phyloP scores from a whole-genome alignment of 2,113 vertebrate species.

The Boulengeromyrus knoepffleri region DNA sequence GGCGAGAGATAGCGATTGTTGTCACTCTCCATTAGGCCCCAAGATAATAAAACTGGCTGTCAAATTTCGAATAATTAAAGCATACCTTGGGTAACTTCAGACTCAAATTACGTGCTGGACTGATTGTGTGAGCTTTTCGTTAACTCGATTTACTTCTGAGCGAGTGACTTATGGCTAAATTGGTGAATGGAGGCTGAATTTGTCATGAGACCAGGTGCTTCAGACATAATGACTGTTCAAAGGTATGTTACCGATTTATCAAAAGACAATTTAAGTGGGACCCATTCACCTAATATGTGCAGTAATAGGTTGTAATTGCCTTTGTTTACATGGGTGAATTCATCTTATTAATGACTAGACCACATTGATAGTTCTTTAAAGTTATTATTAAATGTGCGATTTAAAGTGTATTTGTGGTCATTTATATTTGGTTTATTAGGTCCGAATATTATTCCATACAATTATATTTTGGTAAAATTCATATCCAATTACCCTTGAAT shows the following conservation, averaged over 20 bases:
- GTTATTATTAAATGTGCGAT: background rate
- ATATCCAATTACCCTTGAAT: background rate
- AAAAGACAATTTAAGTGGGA: constrained; percentile 25
- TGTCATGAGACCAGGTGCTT: background rate
- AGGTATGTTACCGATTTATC: constrained; percentile 1
- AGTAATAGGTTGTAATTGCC: constrained; percentile 64
- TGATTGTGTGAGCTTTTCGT: background rate
- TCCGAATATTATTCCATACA: background rate
- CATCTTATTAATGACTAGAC: constrained; percentile 50
- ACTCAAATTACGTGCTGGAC: background rate
- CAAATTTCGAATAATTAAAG: background rate
- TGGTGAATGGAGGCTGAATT: background rate
- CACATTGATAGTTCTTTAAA: constrained; percentile 41
- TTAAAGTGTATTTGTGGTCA: background rate
- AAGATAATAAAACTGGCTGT: background rate
- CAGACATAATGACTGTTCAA: constrained; percentile 6
- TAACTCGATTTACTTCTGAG: background rate
- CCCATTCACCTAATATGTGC: constrained; percentile 55
- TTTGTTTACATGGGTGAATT: constrained; percentile 58
- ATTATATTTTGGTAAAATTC: background rate
- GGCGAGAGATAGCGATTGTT: background rate
- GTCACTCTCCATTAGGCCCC: background rate
- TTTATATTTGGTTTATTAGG: background rate
- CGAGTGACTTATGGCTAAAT: background rate
- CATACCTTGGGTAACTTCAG: background rate